A percentile compares a stretch with the other conserved stretches of the same genome.
Conservation (phyloP, 2,797 vertebrate genomes). For the Fringilla coelebs region DNA sequence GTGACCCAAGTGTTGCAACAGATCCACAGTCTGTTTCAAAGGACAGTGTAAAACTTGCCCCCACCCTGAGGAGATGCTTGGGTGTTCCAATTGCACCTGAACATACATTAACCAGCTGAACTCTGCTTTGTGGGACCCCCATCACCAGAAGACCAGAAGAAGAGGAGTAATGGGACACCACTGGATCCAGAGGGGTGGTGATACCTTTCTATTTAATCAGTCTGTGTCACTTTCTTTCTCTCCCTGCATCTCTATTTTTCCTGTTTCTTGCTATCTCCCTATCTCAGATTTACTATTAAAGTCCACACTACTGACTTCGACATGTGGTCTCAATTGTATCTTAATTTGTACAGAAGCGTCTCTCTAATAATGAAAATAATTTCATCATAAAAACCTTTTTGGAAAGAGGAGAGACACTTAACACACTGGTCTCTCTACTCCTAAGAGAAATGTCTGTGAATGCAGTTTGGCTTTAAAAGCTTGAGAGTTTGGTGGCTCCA, state of each 20-base stretch:
- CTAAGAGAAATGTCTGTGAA: background rate
- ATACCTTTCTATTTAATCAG: too few relatives aligned
- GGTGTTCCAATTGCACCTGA: background rate
- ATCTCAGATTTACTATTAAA: background rate
- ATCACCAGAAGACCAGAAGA: background rate
- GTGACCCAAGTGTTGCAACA: background rate
- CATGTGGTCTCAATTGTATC: background rate
- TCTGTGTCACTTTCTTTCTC: background rate
- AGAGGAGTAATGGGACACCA: too few relatives aligned
- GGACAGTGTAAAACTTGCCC: fast-evolving
- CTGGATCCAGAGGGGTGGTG: background rate
- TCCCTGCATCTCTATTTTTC: background rate
- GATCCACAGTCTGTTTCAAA: background rate
- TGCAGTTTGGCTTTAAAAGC: background rate
- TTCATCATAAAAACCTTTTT: background rate
- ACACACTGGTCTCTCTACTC: background rate
- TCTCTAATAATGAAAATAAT: background rate
- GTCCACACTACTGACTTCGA: background rate
- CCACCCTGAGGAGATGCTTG: background rate
- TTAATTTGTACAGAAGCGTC: background rate
- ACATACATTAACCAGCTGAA: fast-evolving
- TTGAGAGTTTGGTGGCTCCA: background rate
- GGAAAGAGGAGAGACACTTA: background rate
- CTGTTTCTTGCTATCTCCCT: background rate
- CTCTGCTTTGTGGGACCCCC: background rate